Evolutionary conservation across 2,888 invertebrate species (phyloP).

Genomic region (Cistogaster globosa): DNA sequence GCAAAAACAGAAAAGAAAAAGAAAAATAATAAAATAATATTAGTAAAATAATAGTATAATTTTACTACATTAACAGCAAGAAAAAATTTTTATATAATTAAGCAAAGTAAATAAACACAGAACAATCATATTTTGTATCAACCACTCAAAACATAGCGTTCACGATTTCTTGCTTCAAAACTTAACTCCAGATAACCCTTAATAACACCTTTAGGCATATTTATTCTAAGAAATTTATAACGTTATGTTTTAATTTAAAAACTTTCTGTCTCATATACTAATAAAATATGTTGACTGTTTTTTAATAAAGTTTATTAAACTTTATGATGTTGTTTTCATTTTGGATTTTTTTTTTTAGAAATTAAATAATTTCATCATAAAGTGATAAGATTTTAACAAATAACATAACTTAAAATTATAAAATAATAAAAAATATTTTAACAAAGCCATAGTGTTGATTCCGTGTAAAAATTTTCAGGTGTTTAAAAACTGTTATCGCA

Average conservation of each 20-base stretch:
- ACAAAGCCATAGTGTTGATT: too few relatives aligned
- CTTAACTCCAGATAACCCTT: background rate
- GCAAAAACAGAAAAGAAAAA: background rate
- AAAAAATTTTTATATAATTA: conserved; percentile 12
- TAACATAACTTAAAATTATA: too few relatives aligned
- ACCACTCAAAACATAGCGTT: conserved; percentile 21
- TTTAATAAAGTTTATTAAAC: too few relatives aligned
- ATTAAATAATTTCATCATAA: too few relatives aligned
- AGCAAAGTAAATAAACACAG: conserved; percentile 10
- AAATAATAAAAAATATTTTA: too few relatives aligned
- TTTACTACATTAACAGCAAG: conserved; percentile 18
- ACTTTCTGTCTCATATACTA: too few relatives aligned
- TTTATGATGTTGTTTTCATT: too few relatives aligned
- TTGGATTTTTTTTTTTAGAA: too few relatives aligned
- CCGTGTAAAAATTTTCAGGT: too few relatives aligned
- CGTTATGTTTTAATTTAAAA: background rate
- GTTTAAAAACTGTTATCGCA: too few relatives aligned
- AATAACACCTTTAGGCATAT: background rate
- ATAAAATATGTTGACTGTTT: too few relatives aligned
- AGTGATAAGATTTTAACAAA: too few relatives aligned
- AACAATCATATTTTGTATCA: conserved; percentile 22
- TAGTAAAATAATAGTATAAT: conserved; percentile 36
- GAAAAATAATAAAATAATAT: conserved; percentile 5
- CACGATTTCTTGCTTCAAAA: conserved; percentile 34
- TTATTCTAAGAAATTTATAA: background rate